Conservation (phyloP, 2,797 vertebrate species). For the Phyllotis vaccarum region DNA sequence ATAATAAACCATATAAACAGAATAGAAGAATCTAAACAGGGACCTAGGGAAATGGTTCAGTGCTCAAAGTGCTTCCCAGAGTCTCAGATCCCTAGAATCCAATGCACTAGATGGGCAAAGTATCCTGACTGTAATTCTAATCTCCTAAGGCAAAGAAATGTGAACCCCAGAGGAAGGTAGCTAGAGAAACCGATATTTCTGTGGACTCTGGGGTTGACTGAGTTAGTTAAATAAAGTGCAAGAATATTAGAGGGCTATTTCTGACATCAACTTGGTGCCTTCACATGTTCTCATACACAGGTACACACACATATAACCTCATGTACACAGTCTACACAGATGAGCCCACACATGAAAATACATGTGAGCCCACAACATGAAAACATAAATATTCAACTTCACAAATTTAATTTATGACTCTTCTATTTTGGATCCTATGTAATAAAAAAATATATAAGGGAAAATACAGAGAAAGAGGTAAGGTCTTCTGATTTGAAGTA, state of each 20-base stretch:
- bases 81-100: neutral
- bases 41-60: too few species aligned
- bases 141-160: neutral
- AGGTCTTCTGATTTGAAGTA: constrained; percentile 62
- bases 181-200: neutral
- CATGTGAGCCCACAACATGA: neutral
- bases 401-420: constrained; percentile 57
- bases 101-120: neutral
- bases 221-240: neutral
- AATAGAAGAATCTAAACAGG: neutral
- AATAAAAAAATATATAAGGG: neutral
- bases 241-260: neutral
- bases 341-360: neutral
- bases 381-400: constrained; percentile 46
- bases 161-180: neutral
- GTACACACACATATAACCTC: neutral
- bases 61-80: neutral
- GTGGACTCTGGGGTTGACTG: neutral
- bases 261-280: neutral
- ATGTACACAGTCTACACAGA: neutral
- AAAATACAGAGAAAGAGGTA: constrained; percentile 25
- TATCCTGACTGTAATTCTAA: neutral
- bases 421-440: constrained; percentile 34
- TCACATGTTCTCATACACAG: neutral
- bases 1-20: neutral